These are phyloP conservation scores for Drosophila trapezifrons DNA, from an alignment of 1,140 invertebrate species.

Conservation along the genomic window DNA sequence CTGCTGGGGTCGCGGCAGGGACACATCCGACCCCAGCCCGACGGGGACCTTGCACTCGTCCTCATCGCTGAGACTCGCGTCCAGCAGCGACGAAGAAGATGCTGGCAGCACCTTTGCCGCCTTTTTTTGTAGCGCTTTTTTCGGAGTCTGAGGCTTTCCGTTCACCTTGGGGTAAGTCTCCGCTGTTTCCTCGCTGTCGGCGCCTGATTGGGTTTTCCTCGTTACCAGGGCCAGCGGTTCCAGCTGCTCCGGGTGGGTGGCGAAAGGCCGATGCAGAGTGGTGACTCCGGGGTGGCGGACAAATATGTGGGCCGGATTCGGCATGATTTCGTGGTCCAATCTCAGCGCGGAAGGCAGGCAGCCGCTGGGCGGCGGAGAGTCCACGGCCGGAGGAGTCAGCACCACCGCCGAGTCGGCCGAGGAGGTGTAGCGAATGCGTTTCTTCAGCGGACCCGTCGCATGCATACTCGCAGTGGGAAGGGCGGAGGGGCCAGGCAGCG, in stretches of 20 bases:
- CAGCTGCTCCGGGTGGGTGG: conserved; percentile 71
- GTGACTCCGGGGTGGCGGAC: conserved; percentile 84
- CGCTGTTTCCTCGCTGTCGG: not conserved
- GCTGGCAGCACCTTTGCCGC: not conserved
- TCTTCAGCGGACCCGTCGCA: conserved; percentile 87
- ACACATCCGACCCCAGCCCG: conserved; percentile 2
- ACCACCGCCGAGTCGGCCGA: conserved; percentile 67
- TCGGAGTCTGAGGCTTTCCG: conserved; percentile 8
- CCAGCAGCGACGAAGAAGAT: conserved; percentile 17
- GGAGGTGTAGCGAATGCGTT: conserved; percentile 85
- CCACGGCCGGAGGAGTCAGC: conserved; percentile 60
- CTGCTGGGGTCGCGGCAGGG: conserved; percentile 84
- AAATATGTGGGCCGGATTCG: conserved; percentile 82
- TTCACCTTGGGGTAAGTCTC: conserved; percentile 1
- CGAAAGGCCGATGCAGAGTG: conserved; percentile 69
- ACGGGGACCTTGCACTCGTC: conserved; percentile 16
- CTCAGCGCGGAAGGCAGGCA: conserved; percentile 55
- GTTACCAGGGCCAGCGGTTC: conserved; percentile 71
- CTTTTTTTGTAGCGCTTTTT: conserved; percentile 37
- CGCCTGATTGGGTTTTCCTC: conserved; percentile 28
- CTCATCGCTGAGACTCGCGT: conserved; percentile 41
- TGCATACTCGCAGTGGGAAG: conserved; percentile 7
- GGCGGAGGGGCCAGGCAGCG: conserved; percentile 4
- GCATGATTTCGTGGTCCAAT: conserved; percentile 82
- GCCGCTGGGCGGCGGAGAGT: conserved; percentile 73